Evolutionary conservation across 2,113 vertebrate species (phyloP).

Genomic region (Tapirus terrestris): DNA sequence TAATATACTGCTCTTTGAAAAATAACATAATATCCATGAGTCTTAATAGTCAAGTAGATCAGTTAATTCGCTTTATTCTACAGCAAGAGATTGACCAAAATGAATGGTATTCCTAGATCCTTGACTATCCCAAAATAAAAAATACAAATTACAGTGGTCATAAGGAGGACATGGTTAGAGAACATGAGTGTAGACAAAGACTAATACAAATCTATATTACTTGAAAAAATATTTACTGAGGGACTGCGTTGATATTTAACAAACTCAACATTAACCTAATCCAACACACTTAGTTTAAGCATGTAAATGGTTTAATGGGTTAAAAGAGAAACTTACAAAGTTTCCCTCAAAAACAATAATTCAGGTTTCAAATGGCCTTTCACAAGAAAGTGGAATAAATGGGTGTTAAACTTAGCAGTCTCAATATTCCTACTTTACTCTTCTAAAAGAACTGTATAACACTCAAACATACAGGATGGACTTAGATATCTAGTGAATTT

Average conservation of each 20-base stretch:
- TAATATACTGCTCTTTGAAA: slow-evolving; percentile 17
- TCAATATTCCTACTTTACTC: background rate
- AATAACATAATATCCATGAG: background rate
- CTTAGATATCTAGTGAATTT: slow-evolving; percentile 24
- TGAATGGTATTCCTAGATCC: background rate
- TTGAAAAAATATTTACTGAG: background rate
- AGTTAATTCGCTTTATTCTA: slow-evolving; percentile 26
- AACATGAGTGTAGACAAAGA: background rate
- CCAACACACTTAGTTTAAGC: slow-evolving; percentile 17
- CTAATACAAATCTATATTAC: background rate
- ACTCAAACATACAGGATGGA: background rate
- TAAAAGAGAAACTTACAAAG: slow-evolving; percentile 51
- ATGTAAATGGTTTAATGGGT: background rate
- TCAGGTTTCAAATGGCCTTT: background rate
- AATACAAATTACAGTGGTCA: background rate
- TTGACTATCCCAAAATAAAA: slow-evolving; percentile 7
- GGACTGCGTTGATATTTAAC: background rate
- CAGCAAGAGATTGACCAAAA: background rate
- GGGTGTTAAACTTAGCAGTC: background rate
- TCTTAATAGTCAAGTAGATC: slow-evolving; percentile 27
- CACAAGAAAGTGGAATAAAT: background rate
- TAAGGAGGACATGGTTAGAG: background rate
- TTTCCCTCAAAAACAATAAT: slow-evolving; percentile 20
- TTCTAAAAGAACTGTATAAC: background rate
- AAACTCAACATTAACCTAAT: slow-evolving; percentile 36